phyloP scores from a whole-genome alignment of 2,888 invertebrate genomes.

The Charanyca ferruginea region DNA sequence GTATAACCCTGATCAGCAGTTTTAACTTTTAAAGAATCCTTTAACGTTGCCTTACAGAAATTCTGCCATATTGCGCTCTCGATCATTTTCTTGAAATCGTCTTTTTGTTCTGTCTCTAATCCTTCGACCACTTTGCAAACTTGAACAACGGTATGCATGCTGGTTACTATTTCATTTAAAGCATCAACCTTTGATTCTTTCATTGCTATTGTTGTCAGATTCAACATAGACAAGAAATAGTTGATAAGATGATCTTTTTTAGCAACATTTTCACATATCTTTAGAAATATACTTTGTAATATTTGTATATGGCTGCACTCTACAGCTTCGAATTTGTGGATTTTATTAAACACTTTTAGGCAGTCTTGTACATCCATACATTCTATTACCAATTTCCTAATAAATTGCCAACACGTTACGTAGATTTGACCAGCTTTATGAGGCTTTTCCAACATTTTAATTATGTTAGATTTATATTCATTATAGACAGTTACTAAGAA shows the following conservation, averaged over 20 bases:
- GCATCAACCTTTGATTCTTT: slow-evolving; percentile 81
- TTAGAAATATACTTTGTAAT: slow-evolving; percentile 90
- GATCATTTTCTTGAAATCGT: slow-evolving; percentile 81
- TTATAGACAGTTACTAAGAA: slow-evolving; percentile 89
- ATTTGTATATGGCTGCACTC: slow-evolving; percentile 91
- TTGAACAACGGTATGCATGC: slow-evolving; percentile 79
- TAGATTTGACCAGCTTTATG: slow-evolving; percentile 93
- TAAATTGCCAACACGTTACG: slow-evolving; percentile 90
- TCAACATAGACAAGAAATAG: slow-evolving; percentile 90
- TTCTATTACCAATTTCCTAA: slow-evolving; percentile 91
- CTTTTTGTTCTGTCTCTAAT: slow-evolving; percentile 69
- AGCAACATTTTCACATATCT: slow-evolving; percentile 80
- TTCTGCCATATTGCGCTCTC: slow-evolving; percentile 90
- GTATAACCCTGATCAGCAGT: slow-evolving; percentile 77
- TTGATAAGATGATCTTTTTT: slow-evolving; percentile 86
- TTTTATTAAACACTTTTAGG: slow-evolving; percentile 90
- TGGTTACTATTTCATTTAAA: slow-evolving; percentile 71
- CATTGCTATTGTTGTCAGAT: slow-evolving; percentile 86
- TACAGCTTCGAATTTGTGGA: slow-evolving; percentile 92
- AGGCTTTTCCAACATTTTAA: slow-evolving; percentile 93
- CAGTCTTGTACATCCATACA: slow-evolving; percentile 92
- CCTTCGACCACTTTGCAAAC: slow-evolving; percentile 76
- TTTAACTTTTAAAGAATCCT: slow-evolving; percentile 91
- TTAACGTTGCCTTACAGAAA: slow-evolving; percentile 92
- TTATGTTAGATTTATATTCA: slow-evolving; percentile 92